Evolutionary conservation across 2,113 vertebrate species (phyloP).

Genomic region (Montifringilla adamsi): DNA sequence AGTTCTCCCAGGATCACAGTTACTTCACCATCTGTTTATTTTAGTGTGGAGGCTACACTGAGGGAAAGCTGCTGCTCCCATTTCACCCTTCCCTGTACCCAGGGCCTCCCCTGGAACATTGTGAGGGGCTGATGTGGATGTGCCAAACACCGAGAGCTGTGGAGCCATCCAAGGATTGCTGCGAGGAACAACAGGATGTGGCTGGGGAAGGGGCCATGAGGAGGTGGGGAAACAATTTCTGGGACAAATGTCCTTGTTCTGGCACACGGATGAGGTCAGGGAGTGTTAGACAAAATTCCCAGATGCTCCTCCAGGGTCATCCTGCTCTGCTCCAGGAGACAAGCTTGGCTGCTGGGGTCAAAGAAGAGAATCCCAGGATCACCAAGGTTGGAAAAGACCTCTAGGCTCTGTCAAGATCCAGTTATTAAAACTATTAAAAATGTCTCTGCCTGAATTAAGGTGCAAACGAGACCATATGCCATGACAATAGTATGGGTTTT

Average conservation of each 20-base stretch:
- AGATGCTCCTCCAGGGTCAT: background rate
- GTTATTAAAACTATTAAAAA: background rate
- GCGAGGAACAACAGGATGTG: background rate
- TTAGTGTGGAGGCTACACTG: background rate
- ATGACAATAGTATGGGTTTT: background rate
- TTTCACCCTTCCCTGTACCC: background rate
- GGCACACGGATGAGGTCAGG: background rate
- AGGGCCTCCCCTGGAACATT: rapidly evolving
- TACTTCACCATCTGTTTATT: background rate
- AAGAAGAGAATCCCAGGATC: background rate
- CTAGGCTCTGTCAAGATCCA: background rate
- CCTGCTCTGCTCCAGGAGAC: background rate
- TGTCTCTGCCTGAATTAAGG: background rate
- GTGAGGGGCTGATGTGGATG: background rate
- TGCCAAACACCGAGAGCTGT: background rate
- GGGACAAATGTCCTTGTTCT: background rate
- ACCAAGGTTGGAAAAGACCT: background rate
- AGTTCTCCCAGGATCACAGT: background rate
- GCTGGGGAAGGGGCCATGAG: background rate
- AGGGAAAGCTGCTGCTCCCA: background rate
- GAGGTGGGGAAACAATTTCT: background rate
- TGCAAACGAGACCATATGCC: rapidly evolving
- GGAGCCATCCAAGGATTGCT: background rate
- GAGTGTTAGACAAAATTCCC: background rate
- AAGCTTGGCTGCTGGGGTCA: background rate